A percentile compares a stretch with the other conserved stretches of the same genome.
These are phyloP conservation scores for Tetrapedia diversipes DNA, from an alignment of 2,888 invertebrate species.

Conservation along the genomic window DNA sequence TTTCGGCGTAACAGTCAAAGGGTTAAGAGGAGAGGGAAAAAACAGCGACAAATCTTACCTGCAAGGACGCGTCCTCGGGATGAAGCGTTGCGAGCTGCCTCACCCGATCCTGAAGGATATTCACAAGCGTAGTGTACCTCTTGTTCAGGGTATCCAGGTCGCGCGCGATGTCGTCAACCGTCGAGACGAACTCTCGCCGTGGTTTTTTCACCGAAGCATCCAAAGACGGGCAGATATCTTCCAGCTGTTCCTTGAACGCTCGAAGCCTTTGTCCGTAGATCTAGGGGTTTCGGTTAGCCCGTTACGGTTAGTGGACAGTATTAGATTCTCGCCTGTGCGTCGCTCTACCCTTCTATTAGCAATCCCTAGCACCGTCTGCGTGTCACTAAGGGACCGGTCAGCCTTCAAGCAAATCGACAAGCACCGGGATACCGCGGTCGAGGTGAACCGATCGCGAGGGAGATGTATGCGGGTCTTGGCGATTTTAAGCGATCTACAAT, in stretches of 20 bases:
- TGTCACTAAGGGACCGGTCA: conserved; percentile 4
- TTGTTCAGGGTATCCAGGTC: conserved; percentile 93
- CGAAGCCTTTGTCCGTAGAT: conserved; percentile 93
- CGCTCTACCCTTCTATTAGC: conserved; percentile 71
- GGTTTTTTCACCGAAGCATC: conserved; percentile 85
- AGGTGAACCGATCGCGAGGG: not conserved
- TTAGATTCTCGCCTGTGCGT: conserved; percentile 76
- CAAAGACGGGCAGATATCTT: conserved; percentile 91
- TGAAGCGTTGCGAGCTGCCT: conserved; percentile 87
- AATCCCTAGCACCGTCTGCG: conserved; percentile 23
- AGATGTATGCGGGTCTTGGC: conserved; percentile 3
- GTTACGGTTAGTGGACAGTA: conserved; percentile 83
- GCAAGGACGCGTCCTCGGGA: conserved; percentile 89
- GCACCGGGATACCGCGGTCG: not conserved
- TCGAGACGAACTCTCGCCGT: conserved; percentile 80
- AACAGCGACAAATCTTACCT: conserved; percentile 85
- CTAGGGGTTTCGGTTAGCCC: conserved; percentile 87
- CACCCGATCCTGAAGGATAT: conserved; percentile 88
- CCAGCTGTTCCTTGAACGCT: conserved; percentile 92
- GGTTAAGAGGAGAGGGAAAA: not conserved
- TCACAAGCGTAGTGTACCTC: conserved; percentile 89
- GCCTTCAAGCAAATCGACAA: conserved; percentile 13
- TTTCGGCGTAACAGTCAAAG: too few species aligned
- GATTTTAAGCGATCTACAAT: conserved; percentile 3
- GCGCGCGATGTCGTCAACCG: conserved; percentile 90